Evolutionary conservation across 2,797 vertebrate genomes (phyloP).

Genomic region (Notolepis coatsorum): DNA sequence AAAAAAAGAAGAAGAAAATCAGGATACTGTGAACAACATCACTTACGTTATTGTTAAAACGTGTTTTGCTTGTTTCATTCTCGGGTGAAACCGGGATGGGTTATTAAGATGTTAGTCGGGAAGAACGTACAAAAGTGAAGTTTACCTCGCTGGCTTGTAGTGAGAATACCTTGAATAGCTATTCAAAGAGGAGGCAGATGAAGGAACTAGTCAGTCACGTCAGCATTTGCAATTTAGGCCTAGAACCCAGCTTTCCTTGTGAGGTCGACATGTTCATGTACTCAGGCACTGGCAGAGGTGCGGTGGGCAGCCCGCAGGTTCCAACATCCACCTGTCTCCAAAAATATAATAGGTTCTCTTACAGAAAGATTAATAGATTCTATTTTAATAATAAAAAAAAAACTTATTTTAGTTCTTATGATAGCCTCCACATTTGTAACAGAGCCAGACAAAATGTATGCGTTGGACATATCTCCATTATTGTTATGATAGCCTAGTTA

Average conservation of each 20-base stretch:
- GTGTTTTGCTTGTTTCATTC: constrained; percentile 52
- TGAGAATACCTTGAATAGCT: constrained; percentile 87
- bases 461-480: not conserved
- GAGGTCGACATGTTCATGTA: not conserved
- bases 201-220: constrained; percentile 79
- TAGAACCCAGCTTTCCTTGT: constrained; percentile 20
- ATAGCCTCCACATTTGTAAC: constrained; percentile 10
- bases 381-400: constrained; percentile 25
- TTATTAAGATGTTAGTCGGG: constrained; percentile 82
- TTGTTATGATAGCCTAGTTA: constrained; percentile 1
- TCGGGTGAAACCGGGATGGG: constrained; percentile 47
- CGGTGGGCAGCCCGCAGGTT: too few relatives aligned
- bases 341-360: too few relatives aligned
- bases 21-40: constrained; percentile 56
- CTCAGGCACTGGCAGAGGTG: too few relatives aligned
- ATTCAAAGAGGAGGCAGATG: constrained; percentile 91
- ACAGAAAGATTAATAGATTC: constrained; percentile 13
- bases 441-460: not conserved
- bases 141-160: constrained; percentile 86
- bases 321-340: too few relatives aligned
- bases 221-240: constrained; percentile 46
- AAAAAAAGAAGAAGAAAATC: too few relatives aligned
- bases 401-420: not conserved
- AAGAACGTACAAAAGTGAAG: constrained; percentile 69
- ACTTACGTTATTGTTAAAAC: constrained; percentile 61